Conservation (phyloP, 2,797 vertebrate genomes). For the Halcyon leucocephala region DNA sequence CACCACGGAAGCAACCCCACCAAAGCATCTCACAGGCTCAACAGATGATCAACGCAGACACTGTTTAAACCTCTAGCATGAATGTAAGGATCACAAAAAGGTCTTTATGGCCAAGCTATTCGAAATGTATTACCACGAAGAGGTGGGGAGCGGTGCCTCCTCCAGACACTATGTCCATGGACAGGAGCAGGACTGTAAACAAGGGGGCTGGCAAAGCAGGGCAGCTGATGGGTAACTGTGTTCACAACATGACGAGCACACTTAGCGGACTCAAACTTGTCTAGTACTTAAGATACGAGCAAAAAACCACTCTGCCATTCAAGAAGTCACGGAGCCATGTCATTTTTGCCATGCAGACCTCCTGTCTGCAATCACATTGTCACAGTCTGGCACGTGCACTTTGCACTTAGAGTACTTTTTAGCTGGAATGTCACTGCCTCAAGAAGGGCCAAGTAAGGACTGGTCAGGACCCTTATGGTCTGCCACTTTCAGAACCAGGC, state of each 20-base stretch:
- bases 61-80: neutral
- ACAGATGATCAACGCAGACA: neutral
- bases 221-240: neutral
- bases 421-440: neutral
- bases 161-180: accelerated
- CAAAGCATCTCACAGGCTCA: neutral
- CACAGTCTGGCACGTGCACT: neutral
- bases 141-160: neutral
- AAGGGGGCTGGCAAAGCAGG: neutral
- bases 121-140: neutral
- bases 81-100: neutral
- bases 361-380: neutral
- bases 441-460: neutral
- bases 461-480: accelerated
- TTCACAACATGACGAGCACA: neutral
- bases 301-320: neutral
- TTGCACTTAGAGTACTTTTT: neutral
- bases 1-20: neutral
- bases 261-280: neutral
- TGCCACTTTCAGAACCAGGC: neutral
- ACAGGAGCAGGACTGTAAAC: accelerated
- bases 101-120: neutral
- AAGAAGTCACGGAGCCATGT: accelerated
- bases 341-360: neutral
- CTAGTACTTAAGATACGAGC: neutral